Percentiles rank a stretch among this genome's conserved stretches.
Conservation (phyloP, 1,140 invertebrate species). For the Riptortus pedestris region DNA sequence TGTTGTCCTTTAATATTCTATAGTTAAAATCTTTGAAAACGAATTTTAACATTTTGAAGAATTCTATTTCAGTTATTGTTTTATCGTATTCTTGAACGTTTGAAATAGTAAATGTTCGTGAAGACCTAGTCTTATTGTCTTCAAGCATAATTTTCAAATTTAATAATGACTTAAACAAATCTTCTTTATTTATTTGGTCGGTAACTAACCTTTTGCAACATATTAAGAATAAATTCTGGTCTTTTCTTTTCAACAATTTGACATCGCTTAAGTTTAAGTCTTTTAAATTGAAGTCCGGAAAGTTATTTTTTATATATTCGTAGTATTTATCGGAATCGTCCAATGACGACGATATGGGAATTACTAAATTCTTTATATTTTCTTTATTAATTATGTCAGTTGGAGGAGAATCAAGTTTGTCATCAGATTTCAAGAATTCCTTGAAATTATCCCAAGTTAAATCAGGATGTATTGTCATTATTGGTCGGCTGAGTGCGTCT, state of each 20-base stretch:
- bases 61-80: too few species aligned
- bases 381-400: too few species aligned
- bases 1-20: neutral
- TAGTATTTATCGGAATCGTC: neutral
- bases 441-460: neutral
- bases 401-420: neutral
- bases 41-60: conserved; percentile 36
- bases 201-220: neutral
- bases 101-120: neutral
- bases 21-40: conserved; percentile 17
- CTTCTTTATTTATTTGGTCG: neutral
- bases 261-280: too few species aligned
- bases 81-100: too few species aligned
- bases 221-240: neutral
- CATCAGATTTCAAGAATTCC: neutral
- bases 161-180: neutral
- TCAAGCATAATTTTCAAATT: neutral
- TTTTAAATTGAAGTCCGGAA: too few species aligned
- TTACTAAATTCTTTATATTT: too few species aligned
- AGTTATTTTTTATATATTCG: neutral
- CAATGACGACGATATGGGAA: too few species aligned
- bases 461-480: conserved; percentile 27
- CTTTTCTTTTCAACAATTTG: too few species aligned
- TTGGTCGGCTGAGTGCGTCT: conserved; percentile 37
- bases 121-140: neutral